Percentiles rank a stretch among this genome's conserved stretches.
phyloP scores from a whole-genome alignment of 2,888 invertebrate species.

The Cephus nigrinus region DNA sequence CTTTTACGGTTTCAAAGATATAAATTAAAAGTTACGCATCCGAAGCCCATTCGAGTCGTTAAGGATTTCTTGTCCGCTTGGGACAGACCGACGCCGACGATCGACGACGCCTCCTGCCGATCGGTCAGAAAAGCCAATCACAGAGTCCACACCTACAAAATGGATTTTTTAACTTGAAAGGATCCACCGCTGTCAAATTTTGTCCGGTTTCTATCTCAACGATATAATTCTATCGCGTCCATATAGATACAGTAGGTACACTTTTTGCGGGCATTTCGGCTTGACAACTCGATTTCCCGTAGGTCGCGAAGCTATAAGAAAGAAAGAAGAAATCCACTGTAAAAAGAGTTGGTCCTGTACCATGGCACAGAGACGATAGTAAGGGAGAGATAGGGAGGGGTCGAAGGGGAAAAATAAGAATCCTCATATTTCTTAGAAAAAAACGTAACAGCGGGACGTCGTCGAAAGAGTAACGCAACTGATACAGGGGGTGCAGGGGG shows the following conservation, averaged over 20 bases:
- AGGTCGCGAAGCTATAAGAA: not conserved
- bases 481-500: not conserved
- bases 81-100: not conserved
- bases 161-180: not conserved
- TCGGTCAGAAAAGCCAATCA: not conserved
- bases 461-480: not conserved
- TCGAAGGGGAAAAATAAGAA: not conserved
- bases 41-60: not conserved
- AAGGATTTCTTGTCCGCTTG: not conserved
- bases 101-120: not conserved
- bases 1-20: constrained; percentile 34
- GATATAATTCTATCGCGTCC: not conserved
- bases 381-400: not conserved
- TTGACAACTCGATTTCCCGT: not conserved
- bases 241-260: not conserved
- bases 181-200: not conserved
- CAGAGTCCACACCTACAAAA: not conserved
- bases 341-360: not conserved
- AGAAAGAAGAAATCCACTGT: not conserved
- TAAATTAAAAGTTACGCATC: constrained; percentile 11
- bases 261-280: not conserved
- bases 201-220: not conserved
- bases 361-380: not conserved
- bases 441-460: not conserved
- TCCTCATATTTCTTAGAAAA: not conserved